Conservation (phyloP, 2,113 vertebrate species). For the Indri indri region DNA sequence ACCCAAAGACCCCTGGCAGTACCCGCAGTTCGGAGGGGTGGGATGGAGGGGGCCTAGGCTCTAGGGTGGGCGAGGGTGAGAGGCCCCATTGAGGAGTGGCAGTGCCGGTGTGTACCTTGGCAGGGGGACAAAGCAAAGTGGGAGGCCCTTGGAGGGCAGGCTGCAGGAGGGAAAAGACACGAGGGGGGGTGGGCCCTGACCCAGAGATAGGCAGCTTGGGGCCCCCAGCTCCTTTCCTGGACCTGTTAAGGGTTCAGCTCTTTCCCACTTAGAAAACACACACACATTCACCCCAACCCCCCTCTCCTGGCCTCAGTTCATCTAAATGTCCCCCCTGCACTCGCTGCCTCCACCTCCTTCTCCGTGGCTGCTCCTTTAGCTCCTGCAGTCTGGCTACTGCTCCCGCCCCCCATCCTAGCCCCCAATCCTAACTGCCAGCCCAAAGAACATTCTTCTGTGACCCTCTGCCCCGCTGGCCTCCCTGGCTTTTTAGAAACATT, state of each 20-base stretch:
- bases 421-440: neutral
- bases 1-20: constrained; percentile 11
- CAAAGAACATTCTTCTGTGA: neutral
- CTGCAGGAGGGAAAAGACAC: neutral
- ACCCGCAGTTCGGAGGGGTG: neutral
- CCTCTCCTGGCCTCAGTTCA: neutral
- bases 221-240: neutral
- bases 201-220: neutral
- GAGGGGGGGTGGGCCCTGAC: neutral
- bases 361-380: neutral
- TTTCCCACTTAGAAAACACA: neutral
- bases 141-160: constrained; percentile 68
- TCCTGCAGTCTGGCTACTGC: neutral
- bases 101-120: constrained; percentile 74
- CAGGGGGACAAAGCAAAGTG: constrained; percentile 66
- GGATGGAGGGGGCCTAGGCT: neutral
- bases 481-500: neutral
- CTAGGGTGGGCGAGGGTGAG: constrained; percentile 48
- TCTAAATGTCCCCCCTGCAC: neutral
- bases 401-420: neutral
- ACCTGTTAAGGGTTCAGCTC: neutral
- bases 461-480: neutral
- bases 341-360: accelerated
- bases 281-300: neutral
- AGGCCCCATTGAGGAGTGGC: constrained; percentile 57